Conservation (phyloP, 2,113 vertebrate genomes). For the Gobius niger region DNA sequence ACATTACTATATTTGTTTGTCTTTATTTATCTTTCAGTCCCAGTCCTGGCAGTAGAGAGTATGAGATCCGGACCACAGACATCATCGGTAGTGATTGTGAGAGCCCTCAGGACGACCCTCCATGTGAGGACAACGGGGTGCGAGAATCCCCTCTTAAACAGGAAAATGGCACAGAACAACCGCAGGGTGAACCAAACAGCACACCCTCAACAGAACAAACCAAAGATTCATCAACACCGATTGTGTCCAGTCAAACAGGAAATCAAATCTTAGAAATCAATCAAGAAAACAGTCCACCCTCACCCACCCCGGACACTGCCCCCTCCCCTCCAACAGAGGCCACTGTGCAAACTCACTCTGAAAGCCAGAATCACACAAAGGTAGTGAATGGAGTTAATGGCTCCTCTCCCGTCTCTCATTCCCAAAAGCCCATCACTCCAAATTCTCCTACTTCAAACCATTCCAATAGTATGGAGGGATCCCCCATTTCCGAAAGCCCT, state of each 20-base stretch:
- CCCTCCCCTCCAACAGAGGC: slow-evolving; percentile 29
- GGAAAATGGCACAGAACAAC: slow-evolving; percentile 29
- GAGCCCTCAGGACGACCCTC: slow-evolving; percentile 40
- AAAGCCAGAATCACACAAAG: slow-evolving; percentile 23
- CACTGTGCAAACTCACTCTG: slow-evolving; percentile 37
- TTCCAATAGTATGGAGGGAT: slow-evolving; percentile 71
- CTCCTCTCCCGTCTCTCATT: slow-evolving; percentile 22
- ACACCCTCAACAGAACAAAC: slow-evolving; percentile 15
- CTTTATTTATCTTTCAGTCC: slow-evolving; percentile 41
- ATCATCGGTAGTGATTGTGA: slow-evolving; percentile 62
- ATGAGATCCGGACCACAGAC: slow-evolving; percentile 70
- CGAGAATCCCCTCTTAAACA: slow-evolving; percentile 31
- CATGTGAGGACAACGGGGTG: slow-evolving; percentile 6
- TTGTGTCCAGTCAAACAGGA: slow-evolving; percentile 26
- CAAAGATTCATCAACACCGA: slow-evolving; percentile 34
- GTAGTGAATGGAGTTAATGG: slow-evolving; percentile 24
- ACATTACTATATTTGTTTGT: background rate
- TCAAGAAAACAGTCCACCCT: slow-evolving; percentile 22
- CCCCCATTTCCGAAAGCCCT: slow-evolving; percentile 70
- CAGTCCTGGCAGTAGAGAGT: slow-evolving; percentile 63
- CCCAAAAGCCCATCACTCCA: slow-evolving; percentile 30
- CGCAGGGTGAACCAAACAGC: no score
- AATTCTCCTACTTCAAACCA: slow-evolving; percentile 44
- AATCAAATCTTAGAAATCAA: slow-evolving; percentile 29
- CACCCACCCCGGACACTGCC: slow-evolving; percentile 13